These are phyloP conservation scores for Caenorhabditis panamensis DNA, from an alignment of 2,888 invertebrate genomes.

Conservation along the genomic window DNA sequence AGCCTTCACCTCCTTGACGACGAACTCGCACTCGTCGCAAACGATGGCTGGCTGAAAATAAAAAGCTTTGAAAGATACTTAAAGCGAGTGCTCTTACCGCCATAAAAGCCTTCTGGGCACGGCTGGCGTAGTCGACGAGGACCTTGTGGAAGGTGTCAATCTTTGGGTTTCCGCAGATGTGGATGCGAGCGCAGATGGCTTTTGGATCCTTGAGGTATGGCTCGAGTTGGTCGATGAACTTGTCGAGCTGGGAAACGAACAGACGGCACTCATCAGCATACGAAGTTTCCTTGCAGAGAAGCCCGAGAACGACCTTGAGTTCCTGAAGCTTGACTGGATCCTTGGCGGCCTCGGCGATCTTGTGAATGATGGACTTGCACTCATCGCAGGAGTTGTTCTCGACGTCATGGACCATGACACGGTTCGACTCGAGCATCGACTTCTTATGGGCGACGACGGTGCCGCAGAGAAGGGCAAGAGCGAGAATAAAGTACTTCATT, in stretches of 20 bases:
- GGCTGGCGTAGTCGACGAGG: conserved; percentile 73
- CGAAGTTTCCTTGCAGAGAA: conserved; percentile 73
- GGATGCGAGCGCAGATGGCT: conserved; percentile 75
- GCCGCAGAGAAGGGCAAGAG: conserved; percentile 35
- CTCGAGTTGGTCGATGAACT: conserved; percentile 74
- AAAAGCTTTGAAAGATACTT: background rate
- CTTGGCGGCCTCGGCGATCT: conserved; percentile 72
- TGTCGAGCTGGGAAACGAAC: conserved; percentile 76
- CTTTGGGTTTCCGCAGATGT: conserved; percentile 74
- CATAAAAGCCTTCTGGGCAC: conserved; percentile 51
- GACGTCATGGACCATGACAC: conserved; percentile 55
- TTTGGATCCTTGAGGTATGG: conserved; percentile 76
- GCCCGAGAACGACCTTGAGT: conserved; percentile 69
- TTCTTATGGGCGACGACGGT: conserved; percentile 53
- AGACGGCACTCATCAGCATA: conserved; percentile 77
- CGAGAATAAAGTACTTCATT: conserved; percentile 60
- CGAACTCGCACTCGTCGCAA: conserved; percentile 80
- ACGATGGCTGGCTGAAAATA: conserved; percentile 71
- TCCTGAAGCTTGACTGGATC: conserved; percentile 76
- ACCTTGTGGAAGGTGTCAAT: conserved; percentile 76
- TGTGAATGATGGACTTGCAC: conserved; percentile 72
- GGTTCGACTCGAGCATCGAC: conserved; percentile 66
- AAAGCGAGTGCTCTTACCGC: background rate
- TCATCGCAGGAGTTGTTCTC: conserved; percentile 67
- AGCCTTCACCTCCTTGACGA: conserved; percentile 75